phyloP scores from a whole-genome alignment of 1,140 invertebrate genomes.

The Heliothis subflexa region DNA sequence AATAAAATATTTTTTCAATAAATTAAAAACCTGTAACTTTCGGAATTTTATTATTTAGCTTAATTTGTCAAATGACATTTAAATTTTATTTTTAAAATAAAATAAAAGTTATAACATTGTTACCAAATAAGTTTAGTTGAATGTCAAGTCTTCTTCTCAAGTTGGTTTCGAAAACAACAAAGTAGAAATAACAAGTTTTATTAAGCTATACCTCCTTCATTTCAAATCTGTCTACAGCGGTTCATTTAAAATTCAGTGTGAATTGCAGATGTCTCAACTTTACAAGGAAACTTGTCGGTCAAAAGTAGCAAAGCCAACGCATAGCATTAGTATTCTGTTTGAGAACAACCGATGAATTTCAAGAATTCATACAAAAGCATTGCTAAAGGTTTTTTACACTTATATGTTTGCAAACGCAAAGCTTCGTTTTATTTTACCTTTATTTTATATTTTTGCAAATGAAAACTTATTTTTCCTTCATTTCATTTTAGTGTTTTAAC shows the following conservation, averaged over 20 bases:
- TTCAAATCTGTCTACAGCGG: slow-evolving; percentile 17
- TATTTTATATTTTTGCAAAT: no score
- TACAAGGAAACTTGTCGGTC: slow-evolving; percentile 29
- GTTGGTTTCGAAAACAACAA: slow-evolving; percentile 12
- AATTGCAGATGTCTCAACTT: slow-evolving; percentile 41
- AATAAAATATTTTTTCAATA: no score
- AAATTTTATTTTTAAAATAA: not conserved
- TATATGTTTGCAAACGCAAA: no score
- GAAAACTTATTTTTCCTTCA: no score
- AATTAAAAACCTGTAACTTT: no score
- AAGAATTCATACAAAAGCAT: no score
- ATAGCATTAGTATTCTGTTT: slow-evolving; percentile 20
- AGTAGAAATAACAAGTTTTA: slow-evolving; percentile 6
- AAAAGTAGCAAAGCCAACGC: slow-evolving; percentile 1
- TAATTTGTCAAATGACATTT: not conserved
- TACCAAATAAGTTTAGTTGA: not conserved
- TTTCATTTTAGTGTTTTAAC: no score
- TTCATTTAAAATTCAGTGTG: slow-evolving; percentile 44
- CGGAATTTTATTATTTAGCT: no score
- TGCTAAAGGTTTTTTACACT: no score
- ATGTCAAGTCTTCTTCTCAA: slow-evolving; percentile 9
- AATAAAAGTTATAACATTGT: not conserved
- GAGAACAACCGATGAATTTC: not conserved
- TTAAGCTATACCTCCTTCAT: not conserved
- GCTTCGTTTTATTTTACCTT: no score